phyloP scores from a whole-genome alignment of 2,113 vertebrate species.

The Nesoenas mayeri region DNA sequence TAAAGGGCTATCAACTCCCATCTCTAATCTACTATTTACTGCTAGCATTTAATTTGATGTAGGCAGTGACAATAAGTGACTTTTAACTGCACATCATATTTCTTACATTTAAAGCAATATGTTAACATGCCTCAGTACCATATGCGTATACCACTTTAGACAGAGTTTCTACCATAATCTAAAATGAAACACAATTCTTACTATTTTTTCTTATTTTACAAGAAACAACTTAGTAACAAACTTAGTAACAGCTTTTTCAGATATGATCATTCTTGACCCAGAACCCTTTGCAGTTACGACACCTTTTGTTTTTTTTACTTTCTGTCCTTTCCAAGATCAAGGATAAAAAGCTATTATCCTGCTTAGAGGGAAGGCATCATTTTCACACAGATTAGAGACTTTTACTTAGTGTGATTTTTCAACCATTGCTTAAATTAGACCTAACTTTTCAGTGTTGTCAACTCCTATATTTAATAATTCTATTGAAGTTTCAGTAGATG shows the following conservation, averaged over 20 bases:
- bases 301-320: background rate
- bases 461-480: background rate
- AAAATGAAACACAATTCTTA: background rate
- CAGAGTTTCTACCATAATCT: background rate
- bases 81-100: background rate
- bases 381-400: constrained; percentile 23
- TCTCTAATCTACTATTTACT: background rate
- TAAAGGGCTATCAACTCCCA: background rate
- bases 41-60: background rate
- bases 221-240: background rate
- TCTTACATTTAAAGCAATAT: background rate
- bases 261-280: background rate
- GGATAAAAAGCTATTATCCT: background rate
- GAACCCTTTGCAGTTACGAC: background rate
- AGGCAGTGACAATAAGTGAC: background rate
- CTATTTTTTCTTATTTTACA: background rate
- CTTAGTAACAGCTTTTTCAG: background rate
- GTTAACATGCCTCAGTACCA: background rate
- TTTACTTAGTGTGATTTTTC: background rate
- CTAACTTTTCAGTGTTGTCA: background rate
- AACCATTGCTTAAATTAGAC: constrained; percentile 38
- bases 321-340: constrained; percentile 20
- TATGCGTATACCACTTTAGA: background rate
- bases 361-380: background rate
- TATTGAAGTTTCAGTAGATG: background rate